Evolutionary conservation across 2,888 invertebrate genomes (phyloP).

Genomic region (Polydrusus cervinus): DNA sequence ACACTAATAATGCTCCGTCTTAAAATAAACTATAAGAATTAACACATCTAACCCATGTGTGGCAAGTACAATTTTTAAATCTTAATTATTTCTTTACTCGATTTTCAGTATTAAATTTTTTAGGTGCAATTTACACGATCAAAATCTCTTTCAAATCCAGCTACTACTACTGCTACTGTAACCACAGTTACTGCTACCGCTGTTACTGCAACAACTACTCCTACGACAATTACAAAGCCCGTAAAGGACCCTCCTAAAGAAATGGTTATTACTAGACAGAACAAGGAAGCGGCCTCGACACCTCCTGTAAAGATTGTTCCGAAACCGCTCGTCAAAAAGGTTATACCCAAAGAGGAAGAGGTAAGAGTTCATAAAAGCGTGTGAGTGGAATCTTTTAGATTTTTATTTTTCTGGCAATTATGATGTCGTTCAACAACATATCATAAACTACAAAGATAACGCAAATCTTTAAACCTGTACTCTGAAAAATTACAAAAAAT

Average conservation of each 20-base stretch:
- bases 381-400: too few species aligned
- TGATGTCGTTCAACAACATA: too few species aligned
- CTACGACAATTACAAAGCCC: constrained; percentile 58
- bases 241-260: constrained; percentile 57
- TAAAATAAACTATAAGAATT: too few species aligned
- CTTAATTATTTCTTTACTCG: not conserved
- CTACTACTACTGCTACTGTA: constrained; percentile 49
- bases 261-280: constrained; percentile 48
- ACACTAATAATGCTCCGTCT: too few species aligned
- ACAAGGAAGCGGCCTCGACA: constrained; percentile 49
- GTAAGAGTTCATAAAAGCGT: constrained; percentile 15
- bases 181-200: constrained; percentile 55
- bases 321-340: constrained; percentile 29
- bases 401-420: too few species aligned
- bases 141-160: constrained; percentile 60
- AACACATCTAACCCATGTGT: too few species aligned
- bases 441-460: too few species aligned
- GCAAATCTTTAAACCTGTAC: too few species aligned
- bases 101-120: not conserved
- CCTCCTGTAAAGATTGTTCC: constrained; percentile 12
- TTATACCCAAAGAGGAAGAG: constrained; percentile 34
- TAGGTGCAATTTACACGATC: constrained; percentile 69
- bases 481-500: too few species aligned
- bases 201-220: constrained; percentile 44
- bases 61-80: not conserved